Evolutionary conservation across 2,797 vertebrate genomes (phyloP), one percentile per base, ranked within the genome.

Genomic region (Eleutherodactylus coqui): DNA sequence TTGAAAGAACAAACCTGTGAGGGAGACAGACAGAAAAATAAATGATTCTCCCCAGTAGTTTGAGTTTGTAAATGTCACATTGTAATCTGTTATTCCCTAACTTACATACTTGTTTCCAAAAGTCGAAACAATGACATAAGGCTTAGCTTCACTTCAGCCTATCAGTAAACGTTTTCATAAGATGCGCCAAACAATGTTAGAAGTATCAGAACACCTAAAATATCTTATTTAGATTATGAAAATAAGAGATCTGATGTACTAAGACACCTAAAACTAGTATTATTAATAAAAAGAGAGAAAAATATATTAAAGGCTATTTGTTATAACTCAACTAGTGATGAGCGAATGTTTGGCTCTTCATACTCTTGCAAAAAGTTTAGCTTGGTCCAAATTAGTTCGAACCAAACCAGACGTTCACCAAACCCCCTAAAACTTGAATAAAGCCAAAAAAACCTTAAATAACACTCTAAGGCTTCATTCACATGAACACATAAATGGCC

Each of bases 1-100:
- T 73, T 84, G 76, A 87, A 87, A 72, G 75, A 84, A 80, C 51
- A 87, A 77, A 87, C 76, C 76, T 87, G 64, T 55, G 55, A 84
- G 86, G 67, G 75, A 73, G 75, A 73, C 41, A 60, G 86, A 84
- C 75, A 87, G 64, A 83, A 79, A 84, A 84, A 87, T 83, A 84
- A 77, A 87, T 87, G 81, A 87, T 87, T 78, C 55, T 79, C 49
- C 80, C 79, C 75, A 51, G 41, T 41, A 13, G 27, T 69, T 29
- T 58, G 19, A 51, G 53, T 84, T 43, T 79, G 81, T 87, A 83
- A 87, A 83, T 87, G 80, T 83, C 86, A 83, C 17, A n/a, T 73
- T 51, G 64, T 79, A 75, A 84, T 58, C 75, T 62, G 55, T 38
- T 38, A 19, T 70, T 73, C 27, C 29, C 60, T 64, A 81, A 79